Evolutionary conservation across 1,140 invertebrate genomes (phyloP), one percentile per base, ranked within the genome.

Genomic region (Sesamia nonagrioides): DNA sequence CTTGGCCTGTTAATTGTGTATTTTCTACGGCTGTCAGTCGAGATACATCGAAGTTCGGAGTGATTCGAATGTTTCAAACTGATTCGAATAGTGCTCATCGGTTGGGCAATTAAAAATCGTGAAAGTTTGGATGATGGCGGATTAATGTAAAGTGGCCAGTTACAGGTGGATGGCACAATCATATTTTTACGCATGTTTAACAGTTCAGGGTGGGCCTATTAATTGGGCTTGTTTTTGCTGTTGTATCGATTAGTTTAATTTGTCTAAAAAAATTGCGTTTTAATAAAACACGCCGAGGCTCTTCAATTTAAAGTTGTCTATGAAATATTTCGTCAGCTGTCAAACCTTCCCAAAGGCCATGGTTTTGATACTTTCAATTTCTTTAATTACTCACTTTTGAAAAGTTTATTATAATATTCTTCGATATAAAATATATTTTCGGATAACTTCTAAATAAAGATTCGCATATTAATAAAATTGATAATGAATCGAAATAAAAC

Each of bases 1-100:
- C 83, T 77, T 85, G 75, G 83, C 75, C 78, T 85, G 89, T 91
- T 93, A 91, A 93, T 93, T 92, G 88, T 91, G 84, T 79, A 81
- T 90, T 86, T 92, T 91, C 90, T 91, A 80, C 87, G 84, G 85
- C 85, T 88, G 88, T 91, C 86, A 83, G 82, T 21, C 73, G 60
- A 61, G 74, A 40, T 77, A 54, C 58, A 75, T 75, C 58, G 15
- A 58, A n/a, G 60, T 50, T 50, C 21, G 18, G 45, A 75, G 17
- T 71, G 21, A 56, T 40, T 73, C 35, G 45, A 73, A 56, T 35
- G 18, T 56, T 56, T n/a, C 15, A 21, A 13, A n/a, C 37, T 40
- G 37, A 2, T 50, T 50, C 15, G 33, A 58, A 48, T 48, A 48
- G 18, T 33, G 66, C 35, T 69, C 13, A 33, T 5, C 42, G 17